These are phyloP conservation scores for Luperina testacea DNA, from an alignment of 2,888 invertebrate species.

Conservation along the genomic window DNA sequence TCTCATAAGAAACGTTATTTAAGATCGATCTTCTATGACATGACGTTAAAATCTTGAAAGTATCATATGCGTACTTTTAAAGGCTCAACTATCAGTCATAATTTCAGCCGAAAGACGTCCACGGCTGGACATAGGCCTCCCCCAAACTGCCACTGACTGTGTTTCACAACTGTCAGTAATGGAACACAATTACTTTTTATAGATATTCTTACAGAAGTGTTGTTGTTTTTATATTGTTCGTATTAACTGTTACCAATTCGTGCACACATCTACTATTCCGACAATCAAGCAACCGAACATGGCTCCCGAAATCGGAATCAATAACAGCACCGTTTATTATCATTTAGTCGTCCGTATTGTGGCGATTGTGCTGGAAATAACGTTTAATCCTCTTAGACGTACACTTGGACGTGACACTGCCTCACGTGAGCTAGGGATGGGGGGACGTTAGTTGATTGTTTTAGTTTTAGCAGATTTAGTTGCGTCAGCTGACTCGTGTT, in stretches of 20 bases:
- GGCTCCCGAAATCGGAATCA: constrained; percentile 37
- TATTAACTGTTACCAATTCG: not conserved
- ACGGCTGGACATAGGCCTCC: too few species aligned
- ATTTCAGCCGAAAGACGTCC: too few species aligned
- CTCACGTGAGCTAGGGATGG: constrained; percentile 50
- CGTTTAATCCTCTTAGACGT: constrained; percentile 56
- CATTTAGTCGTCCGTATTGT: constrained; percentile 54
- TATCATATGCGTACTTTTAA: not conserved
- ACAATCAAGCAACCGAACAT: constrained; percentile 2
- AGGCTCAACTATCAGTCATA: too few species aligned
- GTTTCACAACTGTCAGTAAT: too few species aligned
- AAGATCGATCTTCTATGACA: not conserved
- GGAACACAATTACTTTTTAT: too few species aligned
- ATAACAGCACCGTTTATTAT: constrained; percentile 53
- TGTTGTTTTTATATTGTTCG: too few species aligned
- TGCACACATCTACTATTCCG: not conserved
- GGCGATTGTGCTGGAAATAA: constrained; percentile 51
- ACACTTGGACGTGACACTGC: constrained; percentile 58
- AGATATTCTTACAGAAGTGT: too few species aligned
- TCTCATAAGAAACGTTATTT: not conserved
- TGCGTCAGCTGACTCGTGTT: not conserved
- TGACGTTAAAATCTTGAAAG: not conserved
- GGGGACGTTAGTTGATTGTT: constrained; percentile 14
- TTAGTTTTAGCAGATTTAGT: not conserved
- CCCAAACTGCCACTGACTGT: too few species aligned